Percentiles rank a stretch among this genome's conserved stretches.
These are phyloP conservation scores for Enhydra lutris DNA, from an alignment of 2,113 vertebrate species.

Conservation along the genomic window DNA sequence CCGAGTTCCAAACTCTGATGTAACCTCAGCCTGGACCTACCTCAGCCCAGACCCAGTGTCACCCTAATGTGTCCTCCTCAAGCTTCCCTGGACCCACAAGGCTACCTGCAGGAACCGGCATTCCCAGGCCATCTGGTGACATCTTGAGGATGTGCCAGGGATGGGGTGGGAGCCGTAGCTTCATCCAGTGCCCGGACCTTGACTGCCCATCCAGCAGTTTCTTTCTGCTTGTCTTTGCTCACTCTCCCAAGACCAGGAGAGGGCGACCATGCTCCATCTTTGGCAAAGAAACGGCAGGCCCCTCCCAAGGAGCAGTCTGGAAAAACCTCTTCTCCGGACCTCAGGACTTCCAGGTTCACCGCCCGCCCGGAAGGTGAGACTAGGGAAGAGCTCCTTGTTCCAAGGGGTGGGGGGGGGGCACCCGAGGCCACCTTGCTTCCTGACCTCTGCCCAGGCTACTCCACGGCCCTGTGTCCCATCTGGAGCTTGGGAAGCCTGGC, in stretches of 20 bases:
- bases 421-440: neutral
- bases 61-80: neutral
- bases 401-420: neutral
- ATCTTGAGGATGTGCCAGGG: neutral
- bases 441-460: neutral
- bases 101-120: neutral
- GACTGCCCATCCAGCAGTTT: rapidly evolving
- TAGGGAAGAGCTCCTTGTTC: neutral
- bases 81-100: rapidly evolving
- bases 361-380: rapidly evolving
- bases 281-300: rapidly evolving
- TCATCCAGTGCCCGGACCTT: rapidly evolving
- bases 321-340: neutral
- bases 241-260: neutral
- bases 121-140: neutral
- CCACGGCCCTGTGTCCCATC: neutral
- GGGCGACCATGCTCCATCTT: neutral
- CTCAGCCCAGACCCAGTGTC: neutral
- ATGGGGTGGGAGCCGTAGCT: too few species aligned
- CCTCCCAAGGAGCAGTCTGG: neutral
- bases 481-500: neutral
- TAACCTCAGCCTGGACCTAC: neutral
- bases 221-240: neutral
- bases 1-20: neutral
- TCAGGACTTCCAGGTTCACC: neutral